Evolutionary conservation across 1,140 invertebrate genomes (phyloP), one percentile per base, ranked within the genome.

Genomic region (Diorhabda sublineata): DNA sequence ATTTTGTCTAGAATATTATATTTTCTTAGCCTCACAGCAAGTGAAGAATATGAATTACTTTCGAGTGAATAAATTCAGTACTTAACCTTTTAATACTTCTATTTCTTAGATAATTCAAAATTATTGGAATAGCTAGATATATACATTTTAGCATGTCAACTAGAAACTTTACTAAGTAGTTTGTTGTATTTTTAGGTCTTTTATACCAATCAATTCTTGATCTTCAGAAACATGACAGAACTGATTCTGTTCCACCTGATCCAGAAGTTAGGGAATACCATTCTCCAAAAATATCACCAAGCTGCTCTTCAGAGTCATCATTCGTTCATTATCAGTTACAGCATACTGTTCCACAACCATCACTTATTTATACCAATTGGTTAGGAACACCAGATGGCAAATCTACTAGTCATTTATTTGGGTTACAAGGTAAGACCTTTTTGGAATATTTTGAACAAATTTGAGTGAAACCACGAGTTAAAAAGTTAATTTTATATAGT

Each of bases 381-480:
- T 11, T 62, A 11, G 61, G 61, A 9, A 2, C 44, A 4, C n/a
- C 42, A n/a, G 61, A 62, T 44, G 44, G 42, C 9, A 62, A 62
- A 45, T 11, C 8, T 11, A 44, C 61, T 44, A 62, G 43, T 62
- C 61, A 62, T 11, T n/a, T 65, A 56, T 65, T 65, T 41, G 64
- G 64, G 26, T 65, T 65, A 56, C 64, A 65, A 65, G 64, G 64
- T 65, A 56, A 65, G 45, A 43, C 2, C 26, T 26, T 26, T 26
- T 26, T 26, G 26, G 26, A 26, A 26, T 26, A 26, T 26, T 26
- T 26, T 26, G 26, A 26, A 26, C 26, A 26, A 26, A 26, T 26
- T 26, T 26, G 26, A 26, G 26, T 26, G 1, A 26, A 26, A 26
- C 26, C 26, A 26, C 26, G 26, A 26, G 26, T 26, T 1, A 26